A percentile compares a stretch with the other conserved stretches of the same genome.
Conservation (phyloP, 2,797 vertebrate species). For the Macropus fuliginosus region DNA sequence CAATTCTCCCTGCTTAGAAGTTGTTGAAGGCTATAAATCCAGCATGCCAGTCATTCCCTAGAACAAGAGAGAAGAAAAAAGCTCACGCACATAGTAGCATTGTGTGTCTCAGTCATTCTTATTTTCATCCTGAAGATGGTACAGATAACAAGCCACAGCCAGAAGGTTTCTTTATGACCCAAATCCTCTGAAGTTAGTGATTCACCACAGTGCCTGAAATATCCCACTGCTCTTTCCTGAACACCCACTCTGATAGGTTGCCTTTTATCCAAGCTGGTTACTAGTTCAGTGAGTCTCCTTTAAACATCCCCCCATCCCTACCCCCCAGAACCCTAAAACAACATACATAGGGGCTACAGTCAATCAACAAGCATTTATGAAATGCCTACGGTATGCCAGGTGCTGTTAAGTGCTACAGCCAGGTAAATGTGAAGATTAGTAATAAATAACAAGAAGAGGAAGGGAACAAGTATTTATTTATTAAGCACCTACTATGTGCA, state of each 20-base stretch:
- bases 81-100: not conserved
- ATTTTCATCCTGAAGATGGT: constrained; percentile 2
- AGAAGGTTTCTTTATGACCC: not conserved
- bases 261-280: constrained; percentile 32
- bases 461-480: not conserved
- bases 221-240: not conserved
- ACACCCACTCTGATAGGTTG: not conserved
- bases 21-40: not conserved
- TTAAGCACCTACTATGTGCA: not conserved
- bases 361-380: not conserved
- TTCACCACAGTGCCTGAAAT: not conserved
- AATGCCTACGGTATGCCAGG: not conserved
- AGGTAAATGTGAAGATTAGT: not conserved
- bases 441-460: not conserved
- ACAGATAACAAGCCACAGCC: not conserved
- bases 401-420: not conserved
- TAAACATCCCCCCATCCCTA: not conserved
- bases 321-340: not conserved
- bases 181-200: not conserved
- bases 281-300: constrained; percentile 10
- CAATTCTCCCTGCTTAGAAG: not conserved
- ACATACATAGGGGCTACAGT: not conserved
- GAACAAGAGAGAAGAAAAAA: not conserved
- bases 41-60: not conserved
- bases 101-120: not conserved